Base-by-base conservation (phyloP, 2,888 invertebrate genomes). In the Ennomos erosarius region DNA sequence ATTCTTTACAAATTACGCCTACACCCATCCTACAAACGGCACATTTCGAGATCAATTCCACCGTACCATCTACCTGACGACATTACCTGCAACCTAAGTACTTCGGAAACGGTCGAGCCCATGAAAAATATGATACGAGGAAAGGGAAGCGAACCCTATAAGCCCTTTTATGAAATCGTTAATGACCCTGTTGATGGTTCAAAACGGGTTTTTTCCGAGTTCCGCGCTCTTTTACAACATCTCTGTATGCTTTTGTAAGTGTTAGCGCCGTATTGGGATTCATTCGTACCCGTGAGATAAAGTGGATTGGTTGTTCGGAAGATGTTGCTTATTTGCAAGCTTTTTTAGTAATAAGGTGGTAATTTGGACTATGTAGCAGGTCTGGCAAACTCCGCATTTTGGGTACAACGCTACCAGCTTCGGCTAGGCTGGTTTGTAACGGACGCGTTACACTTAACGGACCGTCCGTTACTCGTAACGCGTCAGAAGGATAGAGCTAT, bases 101-200 rank as follows among this genome's bases (percentile, higher is more conserved):
- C 79, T 81, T 80, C 78, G 83, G 79, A 84, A 87, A 89, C 73
- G 83, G 83, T 79, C 79, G 79, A 79, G 76, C 82, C 81, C 82
- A 81, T 82, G 82, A 83, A 84, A 88, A 90, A 87, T 88, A 85
- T 86, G 83, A 84, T 81, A 83, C 74, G 76, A 75, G 81, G 80
- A 82, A 81, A 82, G 75, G 86, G 79, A 87, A 84, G 79, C 79
- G 81, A 75, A 80, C 78, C 77, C 83, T 79, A 80, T 88, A 86
- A 85, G 86, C 88, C 65, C 86, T 83, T 88, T 87, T 88, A 88
- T 88, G 86, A 85, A 88, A 88, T 86, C 84, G 86, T 85, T 89
- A 90, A 89, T 88, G 89, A 88, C 79, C 77, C 74, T 67, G 79
- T 77, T 82, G 85, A 87, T 86, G 81, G 83, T 65, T 69, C 67